These are phyloP conservation scores for Vannuccia rotundouncinata DNA, from an alignment of 2,888 invertebrate species.

Conservation along the genomic window DNA sequence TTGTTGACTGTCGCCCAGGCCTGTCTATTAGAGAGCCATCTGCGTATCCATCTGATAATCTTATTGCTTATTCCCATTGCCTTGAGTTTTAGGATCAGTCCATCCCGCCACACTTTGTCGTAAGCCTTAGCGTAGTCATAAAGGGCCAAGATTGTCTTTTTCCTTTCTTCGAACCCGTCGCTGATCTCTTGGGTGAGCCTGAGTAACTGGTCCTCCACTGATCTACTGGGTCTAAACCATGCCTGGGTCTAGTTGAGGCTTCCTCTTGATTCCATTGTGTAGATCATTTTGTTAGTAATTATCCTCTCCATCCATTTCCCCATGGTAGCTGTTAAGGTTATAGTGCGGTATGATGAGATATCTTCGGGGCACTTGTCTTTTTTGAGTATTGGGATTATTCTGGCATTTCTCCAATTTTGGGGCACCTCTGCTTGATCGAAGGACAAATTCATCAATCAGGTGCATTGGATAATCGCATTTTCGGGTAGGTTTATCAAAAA, in stretches of 20 bases:
- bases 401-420: slow-evolving; percentile 1
- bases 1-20: too few relatives aligned
- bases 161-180: neutral
- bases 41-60: neutral
- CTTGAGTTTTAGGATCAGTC: neutral
- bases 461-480: neutral
- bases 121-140: neutral
- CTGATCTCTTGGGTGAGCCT: neutral
- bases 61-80: neutral
- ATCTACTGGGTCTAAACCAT: neutral
- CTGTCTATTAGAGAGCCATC: neutral
- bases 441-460: neutral
- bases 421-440: neutral
- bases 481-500: neutral
- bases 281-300: neutral
- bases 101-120: neutral
- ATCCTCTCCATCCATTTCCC: neutral
- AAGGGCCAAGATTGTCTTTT: neutral
- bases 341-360: neutral
- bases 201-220: neutral
- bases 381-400: slow-evolving; percentile 1
- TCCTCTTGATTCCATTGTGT: neutral
- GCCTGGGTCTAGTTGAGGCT: neutral
- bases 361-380: neutral
- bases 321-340: neutral